These are phyloP conservation scores for Argyra leucocephala DNA, from an alignment of 2,888 invertebrate genomes.

Conservation along the genomic window DNA sequence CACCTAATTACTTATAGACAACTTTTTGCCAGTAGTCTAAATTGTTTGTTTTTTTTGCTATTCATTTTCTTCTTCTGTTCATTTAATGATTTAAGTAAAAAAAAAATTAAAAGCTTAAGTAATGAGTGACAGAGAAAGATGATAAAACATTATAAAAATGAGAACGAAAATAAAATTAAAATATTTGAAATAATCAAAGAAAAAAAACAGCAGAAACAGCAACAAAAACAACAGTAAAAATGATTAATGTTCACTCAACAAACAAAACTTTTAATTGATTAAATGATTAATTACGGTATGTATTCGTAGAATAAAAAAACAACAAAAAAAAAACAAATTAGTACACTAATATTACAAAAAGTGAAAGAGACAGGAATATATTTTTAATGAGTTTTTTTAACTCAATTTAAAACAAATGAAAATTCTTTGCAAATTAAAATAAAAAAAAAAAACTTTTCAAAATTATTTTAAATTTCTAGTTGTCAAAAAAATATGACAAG, in stretches of 20 bases:
- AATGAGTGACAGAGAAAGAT: background rate
- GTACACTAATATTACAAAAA: too few relatives aligned
- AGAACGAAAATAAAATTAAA: too few relatives aligned
- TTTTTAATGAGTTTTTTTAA: too few relatives aligned
- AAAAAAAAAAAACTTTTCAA: too few relatives aligned
- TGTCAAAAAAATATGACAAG: too few relatives aligned
- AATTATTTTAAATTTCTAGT: too few relatives aligned
- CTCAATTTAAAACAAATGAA: too few relatives aligned
- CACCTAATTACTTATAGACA: slow-evolving; percentile 1
- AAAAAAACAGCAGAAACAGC: too few relatives aligned
- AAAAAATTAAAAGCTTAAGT: background rate
- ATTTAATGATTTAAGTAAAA: background rate
- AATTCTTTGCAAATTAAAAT: too few relatives aligned
- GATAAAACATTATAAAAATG: background rate
- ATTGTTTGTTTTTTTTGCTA: background rate
- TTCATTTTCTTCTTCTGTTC: background rate
- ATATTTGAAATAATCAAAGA: too few relatives aligned
- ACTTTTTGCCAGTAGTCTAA: background rate
- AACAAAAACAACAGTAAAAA: background rate
- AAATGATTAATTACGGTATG: slow-evolving; percentile 2
- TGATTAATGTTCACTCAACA: background rate
- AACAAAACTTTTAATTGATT: slow-evolving; percentile 4
- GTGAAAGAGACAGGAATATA: too few relatives aligned
- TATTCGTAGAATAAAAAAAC: background rate
- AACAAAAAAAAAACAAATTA: background rate